Percentiles rank a stretch among this genome's conserved stretches.
These are phyloP conservation scores for Helarctos malayanus DNA, from an alignment of 2,797 vertebrate genomes.

Conservation along the genomic window DNA sequence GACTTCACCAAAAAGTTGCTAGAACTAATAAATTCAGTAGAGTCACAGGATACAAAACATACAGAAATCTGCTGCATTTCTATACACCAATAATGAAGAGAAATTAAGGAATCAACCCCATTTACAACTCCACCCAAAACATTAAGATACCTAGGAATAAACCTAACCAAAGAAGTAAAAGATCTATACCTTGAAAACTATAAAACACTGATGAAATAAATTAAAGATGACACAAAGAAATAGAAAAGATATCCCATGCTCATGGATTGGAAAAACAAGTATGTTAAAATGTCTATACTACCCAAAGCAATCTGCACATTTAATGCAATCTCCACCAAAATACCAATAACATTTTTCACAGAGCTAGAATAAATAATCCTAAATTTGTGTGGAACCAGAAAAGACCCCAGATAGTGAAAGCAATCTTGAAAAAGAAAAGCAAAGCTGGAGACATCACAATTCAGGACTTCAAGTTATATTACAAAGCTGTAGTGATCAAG, in stretches of 20 bases:
- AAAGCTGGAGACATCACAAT: not conserved
- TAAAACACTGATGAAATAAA: not conserved
- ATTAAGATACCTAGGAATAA: not conserved
- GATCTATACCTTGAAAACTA: not conserved
- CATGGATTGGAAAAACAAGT: not conserved
- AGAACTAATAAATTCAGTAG: not conserved
- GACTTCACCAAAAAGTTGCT: not conserved
- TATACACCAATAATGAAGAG: not conserved
- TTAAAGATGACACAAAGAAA: not conserved
- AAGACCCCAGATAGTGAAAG: not conserved
- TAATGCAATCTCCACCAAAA: not conserved
- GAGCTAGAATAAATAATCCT: not conserved
- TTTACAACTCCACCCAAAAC: not conserved
- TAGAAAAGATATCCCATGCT: not conserved
- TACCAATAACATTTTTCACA: not conserved
- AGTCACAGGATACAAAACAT: not conserved
- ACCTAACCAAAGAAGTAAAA: not conserved
- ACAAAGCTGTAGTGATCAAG: not conserved
- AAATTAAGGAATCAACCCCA: not conserved
- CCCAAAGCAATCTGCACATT: not conserved
- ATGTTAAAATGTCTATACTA: not conserved
- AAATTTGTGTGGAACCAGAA: not conserved
- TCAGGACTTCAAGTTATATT: not conserved
- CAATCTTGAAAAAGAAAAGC: not conserved
- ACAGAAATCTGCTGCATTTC: not conserved